Conservation (phyloP, 2,113 vertebrate genomes). For the Seriola rivoliana region DNA sequence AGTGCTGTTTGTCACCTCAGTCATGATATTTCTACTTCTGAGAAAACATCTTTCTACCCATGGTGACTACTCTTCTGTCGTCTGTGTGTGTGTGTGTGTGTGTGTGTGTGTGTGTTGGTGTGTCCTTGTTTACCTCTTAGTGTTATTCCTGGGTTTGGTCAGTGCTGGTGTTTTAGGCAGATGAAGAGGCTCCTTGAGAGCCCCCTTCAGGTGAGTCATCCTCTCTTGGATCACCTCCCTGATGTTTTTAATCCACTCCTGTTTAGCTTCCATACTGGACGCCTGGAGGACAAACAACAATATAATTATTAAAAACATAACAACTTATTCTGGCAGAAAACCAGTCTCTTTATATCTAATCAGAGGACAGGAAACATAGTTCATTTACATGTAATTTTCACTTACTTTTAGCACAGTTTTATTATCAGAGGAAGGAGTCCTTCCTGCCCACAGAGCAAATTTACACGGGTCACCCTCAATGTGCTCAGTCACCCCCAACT, state of each 20-base stretch:
- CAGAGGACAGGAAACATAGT: no score
- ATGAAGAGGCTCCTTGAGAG: slow-evolving; percentile 96
- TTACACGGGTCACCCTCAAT: slow-evolving; percentile 99
- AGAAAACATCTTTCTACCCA: not conserved
- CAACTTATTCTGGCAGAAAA: not conserved
- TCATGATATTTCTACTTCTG: not conserved
- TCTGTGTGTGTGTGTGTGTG: not conserved
- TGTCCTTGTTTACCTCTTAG: slow-evolving; percentile 87
- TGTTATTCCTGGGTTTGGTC: slow-evolving; percentile 92
- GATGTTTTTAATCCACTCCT: slow-evolving; percentile 99
- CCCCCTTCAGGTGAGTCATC: slow-evolving; percentile 98
- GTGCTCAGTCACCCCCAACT: slow-evolving; percentile 97
- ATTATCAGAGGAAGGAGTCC: slow-evolving; percentile 98
- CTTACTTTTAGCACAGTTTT: slow-evolving; percentile 96
- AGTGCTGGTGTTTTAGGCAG: slow-evolving; percentile 92
- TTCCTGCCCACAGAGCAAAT: slow-evolving; percentile 97
- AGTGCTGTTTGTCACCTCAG: not conserved
- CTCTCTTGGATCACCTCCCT: slow-evolving; percentile 98
- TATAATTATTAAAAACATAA: not conserved
- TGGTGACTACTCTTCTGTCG: not conserved
- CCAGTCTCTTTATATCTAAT: not conserved
- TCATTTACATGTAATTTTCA: not conserved
- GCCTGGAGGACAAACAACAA: slow-evolving; percentile 82
- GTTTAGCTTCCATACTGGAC: slow-evolving; percentile 95
- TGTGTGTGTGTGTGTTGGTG: not conserved